Evolutionary conservation across 2,888 invertebrate species (phyloP), one percentile per base, ranked within the genome.

Genomic region (Agriopis aurantiaria): DNA sequence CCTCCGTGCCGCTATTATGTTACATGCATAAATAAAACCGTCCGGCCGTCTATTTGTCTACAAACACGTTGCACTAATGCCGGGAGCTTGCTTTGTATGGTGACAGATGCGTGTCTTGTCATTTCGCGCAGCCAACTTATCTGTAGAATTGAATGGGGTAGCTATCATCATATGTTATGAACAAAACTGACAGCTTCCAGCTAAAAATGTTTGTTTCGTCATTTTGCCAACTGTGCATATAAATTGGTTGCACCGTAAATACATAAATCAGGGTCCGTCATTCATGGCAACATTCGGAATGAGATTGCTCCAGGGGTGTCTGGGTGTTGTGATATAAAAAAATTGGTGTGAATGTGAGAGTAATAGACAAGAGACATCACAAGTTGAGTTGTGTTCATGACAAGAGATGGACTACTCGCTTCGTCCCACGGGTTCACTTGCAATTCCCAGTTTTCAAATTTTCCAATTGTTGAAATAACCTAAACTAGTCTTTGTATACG

Each of bases 31-130:
- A 70, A 70, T 71, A 71, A 67, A 66, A 57, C 64, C 56, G 60
- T 61, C 59, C 62, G 52, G 62, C 57, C 62, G 68, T 65, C 66
- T 67, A 72, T 78, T 75, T 78, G 75, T 78, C 71, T 65, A 69
- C 71, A 75, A 73, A 75, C 76, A 76, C 70, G 73, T 74, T 75
- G 66, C 70, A 69, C 72, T 77, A 73, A 74, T 68, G 70, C 59
- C 55, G 46, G 45, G 69, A 66, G 59, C 64, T 65, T 45, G 65
- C 60, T 52, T 65, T 62, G 53, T 57, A 41, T 40, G 61, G 63
- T 68, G 72, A 67, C 74, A 74, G 70, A 70, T 74, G 74, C 56
- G 17, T 65, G 65, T 68, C 59, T 51, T 68, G 65, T 68, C 68
- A 65, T 58, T 59, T 55, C 3, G 33, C 33, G 17, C 33, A 3